Conservation (phyloP, 1,140 invertebrate genomes). For the Semibalanus balanoides region DNA sequence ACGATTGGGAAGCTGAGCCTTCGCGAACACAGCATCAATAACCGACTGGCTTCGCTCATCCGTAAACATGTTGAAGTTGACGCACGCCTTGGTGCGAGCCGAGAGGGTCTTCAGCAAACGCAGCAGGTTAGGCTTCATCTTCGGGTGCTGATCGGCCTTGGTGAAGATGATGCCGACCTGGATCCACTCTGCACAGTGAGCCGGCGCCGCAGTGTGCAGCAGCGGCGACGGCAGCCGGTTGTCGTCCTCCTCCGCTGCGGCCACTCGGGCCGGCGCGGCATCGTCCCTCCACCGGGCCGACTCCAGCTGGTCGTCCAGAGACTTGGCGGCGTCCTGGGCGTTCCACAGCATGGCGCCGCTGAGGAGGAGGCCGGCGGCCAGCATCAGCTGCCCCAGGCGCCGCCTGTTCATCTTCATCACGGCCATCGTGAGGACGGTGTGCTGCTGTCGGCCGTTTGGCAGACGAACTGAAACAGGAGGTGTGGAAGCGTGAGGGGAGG, state of each 20-base stretch:
- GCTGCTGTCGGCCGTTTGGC: too few species aligned
- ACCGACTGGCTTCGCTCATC: slow-evolving; percentile 46
- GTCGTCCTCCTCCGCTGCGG: slow-evolving; percentile 69
- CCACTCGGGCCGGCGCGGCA: slow-evolving; percentile 34
- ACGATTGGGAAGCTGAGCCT: slow-evolving; percentile 30
- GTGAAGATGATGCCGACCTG: slow-evolving; percentile 38
- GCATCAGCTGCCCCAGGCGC: neutral
- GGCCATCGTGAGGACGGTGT: too few species aligned
- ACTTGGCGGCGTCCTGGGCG: neutral
- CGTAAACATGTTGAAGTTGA: slow-evolving; percentile 51
- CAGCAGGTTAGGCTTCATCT: slow-evolving; percentile 42
- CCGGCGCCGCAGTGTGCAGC: slow-evolving; percentile 67
- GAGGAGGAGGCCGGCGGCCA: neutral
- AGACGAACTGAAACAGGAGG: too few species aligned
- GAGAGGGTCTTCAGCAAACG: slow-evolving; percentile 43
- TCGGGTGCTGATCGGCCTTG: slow-evolving; percentile 41
- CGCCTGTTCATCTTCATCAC: neutral
- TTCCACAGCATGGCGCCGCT: neutral
- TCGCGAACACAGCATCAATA: slow-evolving; percentile 40
- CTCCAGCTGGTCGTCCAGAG: neutral
- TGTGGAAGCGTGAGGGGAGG: too few species aligned
- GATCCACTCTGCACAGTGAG: slow-evolving; percentile 14
- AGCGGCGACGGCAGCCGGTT: slow-evolving; percentile 74
- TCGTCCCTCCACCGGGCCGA: neutral
- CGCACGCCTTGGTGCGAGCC: slow-evolving; percentile 32